phyloP scores from a whole-genome alignment of 2,888 invertebrate species.

The Pachycephus smyrnensis region DNA sequence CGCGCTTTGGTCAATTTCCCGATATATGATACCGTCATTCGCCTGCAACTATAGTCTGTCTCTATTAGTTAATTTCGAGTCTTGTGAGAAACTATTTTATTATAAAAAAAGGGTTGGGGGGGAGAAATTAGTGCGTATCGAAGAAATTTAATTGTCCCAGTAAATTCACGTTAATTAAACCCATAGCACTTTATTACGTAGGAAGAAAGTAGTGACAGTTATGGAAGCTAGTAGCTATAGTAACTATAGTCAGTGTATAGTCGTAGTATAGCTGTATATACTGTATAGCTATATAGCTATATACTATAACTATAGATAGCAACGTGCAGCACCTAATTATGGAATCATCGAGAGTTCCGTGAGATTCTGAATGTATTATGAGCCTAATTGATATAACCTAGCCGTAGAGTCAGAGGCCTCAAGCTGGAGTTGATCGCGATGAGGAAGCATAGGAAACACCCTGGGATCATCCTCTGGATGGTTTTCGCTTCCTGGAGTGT shows the following conservation, averaged over 20 bases:
- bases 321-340: neutral
- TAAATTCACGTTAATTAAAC: neutral
- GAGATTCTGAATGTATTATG: neutral
- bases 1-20: too few species aligned
- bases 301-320: neutral
- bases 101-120: too few species aligned
- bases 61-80: too few species aligned
- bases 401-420: neutral
- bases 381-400: neutral
- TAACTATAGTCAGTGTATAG: neutral
- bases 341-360: neutral
- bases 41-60: too few species aligned
- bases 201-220: neutral
- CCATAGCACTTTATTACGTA: neutral
- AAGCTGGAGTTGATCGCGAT: neutral
- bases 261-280: too few species aligned
- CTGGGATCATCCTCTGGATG: neutral
- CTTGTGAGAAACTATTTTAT: too few species aligned
- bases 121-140: too few species aligned
- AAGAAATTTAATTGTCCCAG: neutral
- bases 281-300: too few species aligned
- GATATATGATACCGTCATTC: too few species aligned
- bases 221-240: neutral
- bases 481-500: neutral
- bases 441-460: neutral